These are phyloP conservation scores for Accipiter virgatus DNA, from an alignment of 2,113 vertebrate species.

Conservation along the genomic window DNA sequence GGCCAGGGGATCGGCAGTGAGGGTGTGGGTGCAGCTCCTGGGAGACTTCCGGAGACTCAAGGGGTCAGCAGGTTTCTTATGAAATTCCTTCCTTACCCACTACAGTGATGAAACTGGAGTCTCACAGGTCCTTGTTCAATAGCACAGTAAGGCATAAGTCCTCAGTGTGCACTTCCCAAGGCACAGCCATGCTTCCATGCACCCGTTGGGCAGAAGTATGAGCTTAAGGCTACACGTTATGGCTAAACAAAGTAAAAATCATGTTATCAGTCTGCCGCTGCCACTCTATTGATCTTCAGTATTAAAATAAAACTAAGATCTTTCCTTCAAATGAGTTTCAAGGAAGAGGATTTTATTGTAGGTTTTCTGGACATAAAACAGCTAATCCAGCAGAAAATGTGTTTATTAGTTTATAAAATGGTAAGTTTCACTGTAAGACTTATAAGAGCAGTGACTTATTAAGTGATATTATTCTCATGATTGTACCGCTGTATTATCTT, in stretches of 20 bases:
- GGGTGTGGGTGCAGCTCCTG: not conserved
- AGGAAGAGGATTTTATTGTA: not conserved
- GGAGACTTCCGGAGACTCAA: not conserved
- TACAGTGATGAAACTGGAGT: not conserved
- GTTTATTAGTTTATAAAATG: not conserved
- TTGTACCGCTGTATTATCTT: not conserved
- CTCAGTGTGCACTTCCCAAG: not conserved
- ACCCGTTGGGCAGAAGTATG: rapidly evolving
- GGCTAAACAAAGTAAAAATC: not conserved
- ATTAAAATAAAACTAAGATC: not conserved
- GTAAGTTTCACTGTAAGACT: not conserved
- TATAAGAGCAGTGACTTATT: constrained; percentile 13
- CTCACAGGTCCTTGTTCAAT: not conserved
- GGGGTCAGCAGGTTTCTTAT: not conserved
- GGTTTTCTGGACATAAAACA: constrained; percentile 16
- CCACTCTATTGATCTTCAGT: not conserved
- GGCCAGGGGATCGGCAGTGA: rapidly evolving
- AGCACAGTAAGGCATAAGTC: not conserved
- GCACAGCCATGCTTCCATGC: not conserved
- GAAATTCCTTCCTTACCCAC: not conserved
- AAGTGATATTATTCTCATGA: constrained; percentile 7
- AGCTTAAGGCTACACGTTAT: not conserved
- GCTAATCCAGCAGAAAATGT: constrained; percentile 1
- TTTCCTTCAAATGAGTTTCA: not conserved
- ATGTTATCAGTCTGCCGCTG: not conserved